Conservation (phyloP, 2,113 vertebrate species). For the Hydrochoerus hydrochaeris region DNA sequence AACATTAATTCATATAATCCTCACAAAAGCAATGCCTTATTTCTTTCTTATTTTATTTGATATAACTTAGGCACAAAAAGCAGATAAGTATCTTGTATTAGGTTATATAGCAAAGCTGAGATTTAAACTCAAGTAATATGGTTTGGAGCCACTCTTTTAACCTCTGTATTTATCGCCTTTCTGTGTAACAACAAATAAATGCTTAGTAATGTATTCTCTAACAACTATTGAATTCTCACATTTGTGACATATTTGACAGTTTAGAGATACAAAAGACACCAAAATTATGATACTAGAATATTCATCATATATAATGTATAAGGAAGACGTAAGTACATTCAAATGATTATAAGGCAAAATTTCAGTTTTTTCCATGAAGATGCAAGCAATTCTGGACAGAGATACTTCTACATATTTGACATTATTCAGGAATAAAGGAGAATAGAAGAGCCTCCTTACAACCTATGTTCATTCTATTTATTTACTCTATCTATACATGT, state of each 20-base stretch:
- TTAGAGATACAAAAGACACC: background rate
- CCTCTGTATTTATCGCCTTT: background rate
- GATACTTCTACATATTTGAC: background rate
- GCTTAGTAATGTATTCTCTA: background rate
- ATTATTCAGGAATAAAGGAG: background rate
- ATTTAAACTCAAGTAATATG: background rate
- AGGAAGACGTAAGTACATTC: background rate
- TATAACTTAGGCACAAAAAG: background rate
- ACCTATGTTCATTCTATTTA: background rate
- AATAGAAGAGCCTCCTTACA: background rate
- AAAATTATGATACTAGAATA: background rate
- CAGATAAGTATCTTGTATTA: background rate
- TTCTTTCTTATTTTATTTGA: background rate
- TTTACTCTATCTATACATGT: background rate
- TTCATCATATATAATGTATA: background rate
- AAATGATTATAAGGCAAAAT: background rate
- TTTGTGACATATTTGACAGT: background rate
- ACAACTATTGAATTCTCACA: background rate
- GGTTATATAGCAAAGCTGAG: background rate
- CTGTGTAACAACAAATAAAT: background rate
- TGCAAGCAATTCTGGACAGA: background rate
- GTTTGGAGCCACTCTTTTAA: background rate
- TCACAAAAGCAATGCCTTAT: background rate
- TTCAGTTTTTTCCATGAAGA: background rate
- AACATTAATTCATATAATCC: background rate